phyloP scores from a whole-genome alignment of 1,140 invertebrate species.

The Drosophila equinoxialis region DNA sequence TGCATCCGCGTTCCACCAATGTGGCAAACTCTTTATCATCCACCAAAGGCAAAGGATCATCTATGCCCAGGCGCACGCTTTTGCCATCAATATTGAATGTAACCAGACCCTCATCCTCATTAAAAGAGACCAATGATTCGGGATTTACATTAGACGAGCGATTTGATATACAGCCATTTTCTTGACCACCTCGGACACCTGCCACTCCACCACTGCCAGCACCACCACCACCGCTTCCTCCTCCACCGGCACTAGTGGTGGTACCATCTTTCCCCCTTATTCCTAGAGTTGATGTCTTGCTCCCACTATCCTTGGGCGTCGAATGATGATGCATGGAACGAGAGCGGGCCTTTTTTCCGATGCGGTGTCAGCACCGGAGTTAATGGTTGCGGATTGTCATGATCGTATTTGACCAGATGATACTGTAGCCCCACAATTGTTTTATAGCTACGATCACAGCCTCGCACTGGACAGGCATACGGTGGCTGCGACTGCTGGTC shows the following conservation, averaged over 20 bases:
- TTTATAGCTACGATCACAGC: conserved; percentile 93
- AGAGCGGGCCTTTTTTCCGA: conserved; percentile 85
- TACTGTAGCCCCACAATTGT: conserved; percentile 93
- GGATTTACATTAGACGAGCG: conserved; percentile 63
- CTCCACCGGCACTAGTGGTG: not conserved
- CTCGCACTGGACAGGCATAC: conserved; percentile 92
- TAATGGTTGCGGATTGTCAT: conserved; percentile 87
- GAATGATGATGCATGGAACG: conserved; percentile 72
- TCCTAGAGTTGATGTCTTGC: conserved; percentile 23
- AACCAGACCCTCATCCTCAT: conserved; percentile 88
- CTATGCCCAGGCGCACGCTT: conserved; percentile 84
- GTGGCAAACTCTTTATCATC: conserved; percentile 87
- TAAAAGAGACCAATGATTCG: conserved; percentile 83
- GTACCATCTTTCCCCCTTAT: not conserved
- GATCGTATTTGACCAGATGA: conserved; percentile 92
- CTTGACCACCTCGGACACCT: conserved; percentile 18
- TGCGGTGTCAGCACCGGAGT: conserved; percentile 83
- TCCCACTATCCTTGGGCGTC: conserved; percentile 65
- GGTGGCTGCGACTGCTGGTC: conserved; percentile 90
- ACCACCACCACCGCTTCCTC: conserved; percentile 22
- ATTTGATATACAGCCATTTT: conserved; percentile 21
- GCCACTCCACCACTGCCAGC: conserved; percentile 64
- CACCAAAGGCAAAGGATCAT: conserved; percentile 86
- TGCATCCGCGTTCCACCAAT: conserved; percentile 77
- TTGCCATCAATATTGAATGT: conserved; percentile 93